Evolutionary conservation across 2,888 invertebrate species (phyloP).

Genomic region (Caenorhabditis wallacei): DNA sequence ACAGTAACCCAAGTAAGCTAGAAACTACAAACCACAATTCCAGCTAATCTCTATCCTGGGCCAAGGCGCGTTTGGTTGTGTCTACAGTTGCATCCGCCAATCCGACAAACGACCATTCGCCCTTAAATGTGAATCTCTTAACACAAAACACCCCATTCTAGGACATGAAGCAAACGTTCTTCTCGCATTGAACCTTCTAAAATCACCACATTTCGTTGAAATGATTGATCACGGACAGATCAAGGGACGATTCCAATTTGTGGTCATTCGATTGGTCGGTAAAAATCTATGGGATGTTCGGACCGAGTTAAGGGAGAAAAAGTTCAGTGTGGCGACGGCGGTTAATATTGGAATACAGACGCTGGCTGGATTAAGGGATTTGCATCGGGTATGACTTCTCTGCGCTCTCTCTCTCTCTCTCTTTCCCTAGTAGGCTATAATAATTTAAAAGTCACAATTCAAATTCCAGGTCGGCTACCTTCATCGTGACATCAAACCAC

Average conservation of each 20-base stretch:
- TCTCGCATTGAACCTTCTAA: conserved; percentile 64
- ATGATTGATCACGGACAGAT: conserved; percentile 71
- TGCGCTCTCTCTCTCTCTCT: no score
- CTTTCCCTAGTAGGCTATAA: no score
- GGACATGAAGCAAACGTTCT: conserved; percentile 69
- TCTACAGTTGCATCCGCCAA: conserved; percentile 65
- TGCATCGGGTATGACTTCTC: conserved; percentile 60
- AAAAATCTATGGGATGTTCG: conserved; percentile 78
- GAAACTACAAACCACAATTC: neutral
- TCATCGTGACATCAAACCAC: conserved; percentile 72
- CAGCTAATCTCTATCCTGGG: conserved; percentile 69
- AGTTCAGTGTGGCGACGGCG: conserved; percentile 59
- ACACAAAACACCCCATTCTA: conserved; percentile 65
- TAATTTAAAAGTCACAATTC: no score
- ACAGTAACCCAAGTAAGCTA: no score
- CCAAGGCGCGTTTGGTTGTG: conserved; percentile 77
- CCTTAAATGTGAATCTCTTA: conserved; percentile 74
- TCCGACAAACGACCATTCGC: conserved; percentile 65
- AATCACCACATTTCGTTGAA: conserved; percentile 73
- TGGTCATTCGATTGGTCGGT: conserved; percentile 76
- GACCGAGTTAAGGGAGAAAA: conserved; percentile 45
- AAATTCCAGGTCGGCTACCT: conserved; percentile 60
- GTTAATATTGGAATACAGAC: conserved; percentile 69
- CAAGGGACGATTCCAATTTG: conserved; percentile 69
- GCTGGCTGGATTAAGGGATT: conserved; percentile 66